Conservation (phyloP, 2,113 vertebrate genomes). For the Odobenus rosmarus region DNA sequence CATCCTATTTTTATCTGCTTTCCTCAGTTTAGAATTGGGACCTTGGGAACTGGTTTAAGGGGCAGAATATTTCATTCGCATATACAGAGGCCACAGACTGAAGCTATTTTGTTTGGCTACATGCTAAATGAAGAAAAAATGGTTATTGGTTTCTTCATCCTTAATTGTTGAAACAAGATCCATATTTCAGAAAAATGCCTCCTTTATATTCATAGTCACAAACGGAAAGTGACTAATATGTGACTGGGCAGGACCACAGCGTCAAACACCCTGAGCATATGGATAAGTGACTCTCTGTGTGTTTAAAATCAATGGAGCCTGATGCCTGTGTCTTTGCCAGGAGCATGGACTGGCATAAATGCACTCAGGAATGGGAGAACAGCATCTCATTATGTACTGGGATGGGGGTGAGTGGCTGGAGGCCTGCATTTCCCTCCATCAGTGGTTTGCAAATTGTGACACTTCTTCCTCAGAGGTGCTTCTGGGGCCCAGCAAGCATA, state of each 20-base stretch:
- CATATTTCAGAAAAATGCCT: constrained; percentile 66
- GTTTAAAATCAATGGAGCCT: constrained; percentile 65
- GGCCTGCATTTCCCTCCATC: not conserved
- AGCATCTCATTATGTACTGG: not conserved
- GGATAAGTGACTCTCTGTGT: constrained; percentile 66
- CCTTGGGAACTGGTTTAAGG: not conserved
- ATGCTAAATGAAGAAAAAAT: constrained; percentile 59
- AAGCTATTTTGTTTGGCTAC: constrained; percentile 30
- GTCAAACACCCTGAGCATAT: constrained; percentile 71
- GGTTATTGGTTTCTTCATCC: not conserved
- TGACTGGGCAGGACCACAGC: constrained; percentile 54
- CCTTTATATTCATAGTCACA: constrained; percentile 77
- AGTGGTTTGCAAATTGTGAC: not conserved
- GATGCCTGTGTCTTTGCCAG: constrained; percentile 36
- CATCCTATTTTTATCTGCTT: not conserved
- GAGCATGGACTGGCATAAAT: constrained; percentile 69
- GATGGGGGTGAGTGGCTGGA: fast-evolving
- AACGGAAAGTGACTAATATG: constrained; percentile 73
- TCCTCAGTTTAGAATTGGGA: constrained; percentile 10
- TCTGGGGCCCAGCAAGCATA: not conserved
- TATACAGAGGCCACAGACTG: not conserved
- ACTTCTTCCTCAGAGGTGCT: constrained; percentile 18
- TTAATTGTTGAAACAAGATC: constrained; percentile 61
- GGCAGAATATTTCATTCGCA: not conserved
- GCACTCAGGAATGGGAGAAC: not conserved